Percentiles rank a stretch among this genome's conserved stretches.
phyloP scores from a whole-genome alignment of 2,888 invertebrate species.

The Meganola albula region DNA sequence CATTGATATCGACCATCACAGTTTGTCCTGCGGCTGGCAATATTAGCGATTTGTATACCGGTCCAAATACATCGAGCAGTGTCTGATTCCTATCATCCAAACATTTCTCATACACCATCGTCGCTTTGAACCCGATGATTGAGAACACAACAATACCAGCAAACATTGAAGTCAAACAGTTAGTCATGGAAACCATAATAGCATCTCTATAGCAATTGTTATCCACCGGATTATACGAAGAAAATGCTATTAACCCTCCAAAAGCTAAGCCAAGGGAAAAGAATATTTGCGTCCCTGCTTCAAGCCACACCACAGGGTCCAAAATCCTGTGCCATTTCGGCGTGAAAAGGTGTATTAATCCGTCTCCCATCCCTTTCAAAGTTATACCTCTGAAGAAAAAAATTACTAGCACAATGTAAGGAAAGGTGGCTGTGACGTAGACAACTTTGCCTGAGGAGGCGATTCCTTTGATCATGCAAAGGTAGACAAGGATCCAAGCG shows the following conservation, averaged over 20 bases:
- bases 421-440: slow-evolving; percentile 97
- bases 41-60: slow-evolving; percentile 51
- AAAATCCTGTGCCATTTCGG: slow-evolving; percentile 94
- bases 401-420: slow-evolving; percentile 95
- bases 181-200: slow-evolving; percentile 93
- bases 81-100: slow-evolving; percentile 80
- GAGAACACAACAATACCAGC: slow-evolving; percentile 98
- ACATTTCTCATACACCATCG: slow-evolving; percentile 88
- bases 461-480: slow-evolving; percentile 98
- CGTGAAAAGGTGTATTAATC: slow-evolving; percentile 91
- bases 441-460: slow-evolving; percentile 98
- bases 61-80: slow-evolving; percentile 76
- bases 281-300: slow-evolving; percentile 98
- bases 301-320: slow-evolving; percentile 97
- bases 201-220: slow-evolving; percentile 98
- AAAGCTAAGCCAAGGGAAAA: slow-evolving; percentile 97
- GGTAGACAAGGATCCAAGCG: slow-evolving; percentile 96
- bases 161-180: slow-evolving; percentile 97
- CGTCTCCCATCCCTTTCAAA: slow-evolving; percentile 90
- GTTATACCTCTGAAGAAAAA: slow-evolving; percentile 97
- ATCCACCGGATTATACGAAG: slow-evolving; percentile 97
- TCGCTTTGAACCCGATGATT: slow-evolving; percentile 95
- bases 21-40: slow-evolving; percentile 78
- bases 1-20: slow-evolving; percentile 71
- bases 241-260: slow-evolving; percentile 96